Conservation (phyloP, 53 echinoderm and acorn worm species). For the Crossaster papposus region DNA sequence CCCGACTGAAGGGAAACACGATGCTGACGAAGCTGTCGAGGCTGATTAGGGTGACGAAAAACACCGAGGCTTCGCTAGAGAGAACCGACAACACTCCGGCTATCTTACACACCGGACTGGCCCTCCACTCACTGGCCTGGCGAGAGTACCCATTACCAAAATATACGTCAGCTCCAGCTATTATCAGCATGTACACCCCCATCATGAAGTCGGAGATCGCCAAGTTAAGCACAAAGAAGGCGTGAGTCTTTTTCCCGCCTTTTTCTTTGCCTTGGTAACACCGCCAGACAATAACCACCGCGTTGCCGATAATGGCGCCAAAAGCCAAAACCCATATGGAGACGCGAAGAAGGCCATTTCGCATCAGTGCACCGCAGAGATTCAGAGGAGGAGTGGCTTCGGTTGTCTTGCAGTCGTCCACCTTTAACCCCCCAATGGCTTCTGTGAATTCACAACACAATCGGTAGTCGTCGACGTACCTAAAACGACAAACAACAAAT, state of each 20-base stretch:
- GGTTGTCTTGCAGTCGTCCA: background rate
- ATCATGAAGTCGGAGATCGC: constrained; percentile 47
- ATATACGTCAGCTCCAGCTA: constrained; percentile 57
- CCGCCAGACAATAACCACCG: constrained; percentile 10
- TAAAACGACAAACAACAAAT: background rate
- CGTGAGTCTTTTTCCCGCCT: constrained; percentile 8
- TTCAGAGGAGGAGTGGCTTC: constrained; percentile 26
- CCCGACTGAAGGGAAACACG: constrained; percentile 60
- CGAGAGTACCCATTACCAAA: constrained; percentile 58
- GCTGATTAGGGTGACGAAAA: constrained; percentile 65
- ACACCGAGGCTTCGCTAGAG: constrained; percentile 72
- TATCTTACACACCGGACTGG: constrained; percentile 48
- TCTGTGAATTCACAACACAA: constrained; percentile 13
- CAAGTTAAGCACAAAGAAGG: constrained; percentile 52
- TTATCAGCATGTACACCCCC: constrained; percentile 60
- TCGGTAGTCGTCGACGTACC: constrained; percentile 45
- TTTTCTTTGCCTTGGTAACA: constrained; percentile 19
- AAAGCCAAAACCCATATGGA: constrained; percentile 46
- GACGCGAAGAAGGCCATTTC: background rate
- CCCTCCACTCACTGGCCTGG: constrained; percentile 49
- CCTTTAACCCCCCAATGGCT: background rate
- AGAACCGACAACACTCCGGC: constrained; percentile 65
- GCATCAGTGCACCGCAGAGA: constrained; percentile 47
- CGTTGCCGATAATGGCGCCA: constrained; percentile 47
- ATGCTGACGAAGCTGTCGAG: constrained; percentile 56